These are phyloP conservation scores for Temnothorax longispinosus DNA, from an alignment of 1,140 invertebrate genomes.

Conservation along the genomic window DNA sequence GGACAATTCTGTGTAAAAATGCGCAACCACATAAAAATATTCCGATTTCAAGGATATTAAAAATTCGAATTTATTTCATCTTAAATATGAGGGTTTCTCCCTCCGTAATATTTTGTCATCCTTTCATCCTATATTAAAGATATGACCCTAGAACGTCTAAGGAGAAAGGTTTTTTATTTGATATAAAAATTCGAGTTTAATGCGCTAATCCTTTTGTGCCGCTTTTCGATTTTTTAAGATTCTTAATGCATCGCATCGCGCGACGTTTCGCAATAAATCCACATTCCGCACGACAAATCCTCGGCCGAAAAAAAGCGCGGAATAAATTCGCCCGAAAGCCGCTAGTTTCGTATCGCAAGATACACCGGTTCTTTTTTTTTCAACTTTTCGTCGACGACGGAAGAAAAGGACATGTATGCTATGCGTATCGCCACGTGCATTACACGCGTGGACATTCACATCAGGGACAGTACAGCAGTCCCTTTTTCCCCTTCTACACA, in stretches of 20 bases:
- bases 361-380: not conserved
- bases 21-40: not conserved
- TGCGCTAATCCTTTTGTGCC: not conserved
- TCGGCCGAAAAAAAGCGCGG: slow-evolving; percentile 19
- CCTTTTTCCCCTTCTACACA: not conserved
- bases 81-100: not conserved
- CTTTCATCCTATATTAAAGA: not conserved
- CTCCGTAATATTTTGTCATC: not conserved
- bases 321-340: slow-evolving; percentile 33
- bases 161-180: not conserved
- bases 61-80: slow-evolving; percentile 10
- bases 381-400: not conserved
- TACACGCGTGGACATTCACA: slow-evolving; percentile 64
- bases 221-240: slow-evolving; percentile 8
- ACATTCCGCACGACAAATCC: not conserved
- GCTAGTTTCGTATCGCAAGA: slow-evolving; percentile 9
- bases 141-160: not conserved
- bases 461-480: slow-evolving; percentile 2
- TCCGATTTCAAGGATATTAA: not conserved
- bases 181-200: slow-evolving; percentile 40
- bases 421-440: slow-evolving; percentile 62
- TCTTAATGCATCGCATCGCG: slow-evolving; percentile 5
- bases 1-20: not conserved
- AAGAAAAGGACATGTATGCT: not conserved
- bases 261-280: not conserved